Percentiles rank a stretch among this genome's conserved stretches.
Evolutionary conservation across 2,113 vertebrate species (phyloP).

Genomic region (Apteryx mantelli): DNA sequence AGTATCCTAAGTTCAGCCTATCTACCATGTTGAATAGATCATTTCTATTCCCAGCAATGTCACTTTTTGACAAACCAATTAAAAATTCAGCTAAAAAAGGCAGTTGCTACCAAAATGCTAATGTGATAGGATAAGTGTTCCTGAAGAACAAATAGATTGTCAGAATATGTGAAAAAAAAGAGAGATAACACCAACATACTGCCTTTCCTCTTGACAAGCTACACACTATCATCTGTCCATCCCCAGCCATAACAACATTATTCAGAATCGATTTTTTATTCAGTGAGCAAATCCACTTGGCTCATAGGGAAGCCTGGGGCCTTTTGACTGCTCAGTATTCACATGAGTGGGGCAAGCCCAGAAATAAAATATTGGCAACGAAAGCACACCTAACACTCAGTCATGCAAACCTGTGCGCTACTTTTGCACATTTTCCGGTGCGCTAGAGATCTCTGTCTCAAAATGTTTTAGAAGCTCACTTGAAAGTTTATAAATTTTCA

Average conservation of each 20-base stretch:
- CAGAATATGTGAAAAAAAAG: background rate
- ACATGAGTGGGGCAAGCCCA: background rate
- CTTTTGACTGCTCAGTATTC: background rate
- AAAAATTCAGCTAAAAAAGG: background rate
- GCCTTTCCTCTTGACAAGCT: background rate
- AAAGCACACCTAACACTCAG: fast-evolving
- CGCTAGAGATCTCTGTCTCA: background rate
- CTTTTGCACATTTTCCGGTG: background rate
- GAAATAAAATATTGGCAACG: background rate
- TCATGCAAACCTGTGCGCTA: fast-evolving
- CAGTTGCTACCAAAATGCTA: background rate
- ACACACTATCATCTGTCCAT: background rate
- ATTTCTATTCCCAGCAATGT: background rate
- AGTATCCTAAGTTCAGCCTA: background rate
- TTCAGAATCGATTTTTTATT: too few species aligned
- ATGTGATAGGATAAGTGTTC: background rate
- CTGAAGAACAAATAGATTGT: background rate
- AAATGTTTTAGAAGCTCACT: background rate
- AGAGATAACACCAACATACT: background rate
- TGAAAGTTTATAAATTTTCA: background rate
- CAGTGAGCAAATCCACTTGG: background rate
- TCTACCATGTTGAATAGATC: background rate
- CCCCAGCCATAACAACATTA: background rate
- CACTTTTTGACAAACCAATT: background rate
- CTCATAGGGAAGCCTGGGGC: background rate